These are phyloP conservation scores for Pteropus alecto DNA, from an alignment of 2,113 vertebrate genomes.

Conservation along the genomic window DNA sequence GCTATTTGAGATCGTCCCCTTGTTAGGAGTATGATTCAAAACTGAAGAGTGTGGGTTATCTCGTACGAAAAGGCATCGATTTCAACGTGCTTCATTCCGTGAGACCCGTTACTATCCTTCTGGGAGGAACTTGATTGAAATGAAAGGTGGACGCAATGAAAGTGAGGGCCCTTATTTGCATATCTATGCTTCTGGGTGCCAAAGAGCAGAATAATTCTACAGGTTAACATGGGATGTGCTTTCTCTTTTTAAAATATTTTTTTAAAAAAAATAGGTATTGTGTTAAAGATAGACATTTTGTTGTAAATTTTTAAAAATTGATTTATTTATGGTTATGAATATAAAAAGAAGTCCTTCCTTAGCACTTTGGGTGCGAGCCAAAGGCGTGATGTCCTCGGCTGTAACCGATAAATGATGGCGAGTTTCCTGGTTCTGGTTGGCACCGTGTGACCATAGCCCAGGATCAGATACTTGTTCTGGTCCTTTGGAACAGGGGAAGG, in stretches of 20 bases:
- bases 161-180: not conserved
- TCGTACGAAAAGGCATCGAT: not conserved
- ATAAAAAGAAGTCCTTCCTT: not conserved
- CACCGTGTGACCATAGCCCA: fast-evolving
- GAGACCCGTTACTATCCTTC: not conserved
- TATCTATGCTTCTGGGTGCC: not conserved
- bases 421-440: not conserved
- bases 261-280: not conserved
- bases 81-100: not conserved
- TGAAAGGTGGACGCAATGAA: not conserved
- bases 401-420: not conserved
- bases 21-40: not conserved
- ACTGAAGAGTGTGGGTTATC: not conserved
- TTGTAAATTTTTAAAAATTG: not conserved
- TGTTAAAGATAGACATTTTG: not conserved
- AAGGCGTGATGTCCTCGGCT: not conserved
- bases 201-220: fast-evolving
- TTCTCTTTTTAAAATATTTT: not conserved
- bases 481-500: not conserved
- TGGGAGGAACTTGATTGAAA: not conserved
- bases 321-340: not conserved
- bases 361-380: not conserved
- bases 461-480: not conserved
- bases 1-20: not conserved
- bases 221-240: not conserved